A percentile compares a stretch with the other conserved stretches of the same genome.
phyloP scores from a whole-genome alignment of 2,888 invertebrate genomes.

The Nemotelus pantherinus region DNA sequence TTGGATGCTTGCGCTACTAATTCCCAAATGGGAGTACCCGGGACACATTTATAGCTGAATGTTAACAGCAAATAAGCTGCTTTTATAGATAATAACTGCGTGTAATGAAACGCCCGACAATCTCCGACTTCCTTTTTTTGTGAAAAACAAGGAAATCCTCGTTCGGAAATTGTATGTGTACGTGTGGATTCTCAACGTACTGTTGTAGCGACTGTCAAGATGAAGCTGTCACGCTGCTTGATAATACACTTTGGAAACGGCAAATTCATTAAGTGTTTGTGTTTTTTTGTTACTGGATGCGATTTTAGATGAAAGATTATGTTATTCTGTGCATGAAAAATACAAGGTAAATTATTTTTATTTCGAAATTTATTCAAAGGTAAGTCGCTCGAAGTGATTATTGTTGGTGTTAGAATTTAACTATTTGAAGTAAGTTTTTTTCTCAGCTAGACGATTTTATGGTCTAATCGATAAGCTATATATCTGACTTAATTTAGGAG shows the following conservation, averaged over 20 bases:
- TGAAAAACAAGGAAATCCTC: neutral
- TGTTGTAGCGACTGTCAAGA: neutral
- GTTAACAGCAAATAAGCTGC: constrained; percentile 42
- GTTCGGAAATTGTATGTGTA: no score
- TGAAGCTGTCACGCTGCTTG: neutral
- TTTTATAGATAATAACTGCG: constrained; percentile 43
- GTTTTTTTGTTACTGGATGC: neutral
- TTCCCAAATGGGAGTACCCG: constrained; percentile 37
- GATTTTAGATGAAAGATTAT: no score
- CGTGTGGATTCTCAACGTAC: neutral
- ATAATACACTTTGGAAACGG: neutral
- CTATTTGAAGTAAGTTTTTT: no score
- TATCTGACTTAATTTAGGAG: no score
- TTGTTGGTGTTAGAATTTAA: no score
- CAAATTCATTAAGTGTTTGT: neutral
- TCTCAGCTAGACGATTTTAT: no score
- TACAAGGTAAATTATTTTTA: no score
- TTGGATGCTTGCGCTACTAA: constrained; percentile 31
- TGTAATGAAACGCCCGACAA: constrained; percentile 40
- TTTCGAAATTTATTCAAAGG: no score
- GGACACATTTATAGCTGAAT: constrained; percentile 38
- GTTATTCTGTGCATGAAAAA: no score
- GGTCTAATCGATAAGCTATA: no score
- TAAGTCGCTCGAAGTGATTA: no score
- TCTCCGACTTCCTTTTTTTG: constrained; percentile 12